These are phyloP conservation scores for Actinia equina DNA, from an alignment of 64 coral and sea anemone species.

Conservation along the genomic window DNA sequence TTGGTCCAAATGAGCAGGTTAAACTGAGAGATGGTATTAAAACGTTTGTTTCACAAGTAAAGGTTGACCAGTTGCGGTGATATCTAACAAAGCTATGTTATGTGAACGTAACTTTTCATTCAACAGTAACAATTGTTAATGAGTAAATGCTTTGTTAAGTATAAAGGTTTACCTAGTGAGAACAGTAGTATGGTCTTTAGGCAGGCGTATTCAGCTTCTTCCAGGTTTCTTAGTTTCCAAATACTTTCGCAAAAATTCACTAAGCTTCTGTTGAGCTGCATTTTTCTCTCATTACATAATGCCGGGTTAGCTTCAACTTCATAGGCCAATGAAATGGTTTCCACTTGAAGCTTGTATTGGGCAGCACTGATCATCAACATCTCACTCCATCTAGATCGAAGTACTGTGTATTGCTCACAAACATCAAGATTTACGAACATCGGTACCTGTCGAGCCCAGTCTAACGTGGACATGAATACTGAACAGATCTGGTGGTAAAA, in stretches of 20 bases:
- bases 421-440: constrained; percentile 56
- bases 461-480: constrained; percentile 26
- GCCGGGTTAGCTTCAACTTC: constrained; percentile 31
- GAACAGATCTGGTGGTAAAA: constrained; percentile 33
- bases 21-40: no score
- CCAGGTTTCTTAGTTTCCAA: constrained; percentile 28
- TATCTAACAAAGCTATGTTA: no score
- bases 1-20: no score
- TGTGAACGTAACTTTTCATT: no score
- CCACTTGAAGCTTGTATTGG: constrained; percentile 43
- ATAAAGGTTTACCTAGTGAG: constrained; percentile 37
- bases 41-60: no score
- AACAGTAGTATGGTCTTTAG: constrained; percentile 43
- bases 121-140: no score
- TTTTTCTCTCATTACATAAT: constrained; percentile 38
- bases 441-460: constrained; percentile 34
- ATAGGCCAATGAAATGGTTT: constrained; percentile 14
- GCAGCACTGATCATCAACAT: constrained; percentile 32
- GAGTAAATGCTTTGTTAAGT: not conserved
- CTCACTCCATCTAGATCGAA: constrained; percentile 47
- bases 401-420: constrained; percentile 41
- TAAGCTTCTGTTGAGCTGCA: constrained; percentile 40
- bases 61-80: no score
- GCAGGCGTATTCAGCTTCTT: constrained; percentile 54
- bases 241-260: constrained; percentile 42